phyloP scores from a whole-genome alignment of 2,888 invertebrate species.

The Cynaeus angustus region DNA sequence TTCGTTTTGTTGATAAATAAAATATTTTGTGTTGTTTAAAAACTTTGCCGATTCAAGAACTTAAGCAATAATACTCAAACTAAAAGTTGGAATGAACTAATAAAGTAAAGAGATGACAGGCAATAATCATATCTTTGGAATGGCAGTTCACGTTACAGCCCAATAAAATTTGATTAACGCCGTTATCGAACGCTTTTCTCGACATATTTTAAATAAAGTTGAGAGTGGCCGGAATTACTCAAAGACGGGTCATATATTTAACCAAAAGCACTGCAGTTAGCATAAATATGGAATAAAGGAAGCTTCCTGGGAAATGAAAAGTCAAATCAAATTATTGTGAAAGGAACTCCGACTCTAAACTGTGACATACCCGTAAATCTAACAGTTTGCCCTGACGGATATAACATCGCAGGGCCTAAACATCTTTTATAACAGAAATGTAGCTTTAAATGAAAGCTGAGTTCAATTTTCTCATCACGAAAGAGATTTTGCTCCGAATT shows the following conservation, averaged over 20 bases:
- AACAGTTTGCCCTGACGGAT: too few relatives aligned
- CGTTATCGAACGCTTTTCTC: slow-evolving; percentile 37
- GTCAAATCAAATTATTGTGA: neutral
- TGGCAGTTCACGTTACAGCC: slow-evolving; percentile 56
- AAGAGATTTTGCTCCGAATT: too few relatives aligned
- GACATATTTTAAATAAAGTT: slow-evolving; percentile 40
- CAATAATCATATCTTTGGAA: slow-evolving; percentile 60
- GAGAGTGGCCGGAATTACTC: neutral
- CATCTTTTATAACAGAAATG: too few relatives aligned
- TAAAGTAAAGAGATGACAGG: slow-evolving; percentile 60
- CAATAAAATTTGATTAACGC: slow-evolving; percentile 63
- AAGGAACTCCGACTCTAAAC: too few relatives aligned
- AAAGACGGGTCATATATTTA: neutral
- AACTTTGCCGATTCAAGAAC: slow-evolving; percentile 32
- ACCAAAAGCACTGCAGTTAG: neutral
- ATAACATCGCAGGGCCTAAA: too few relatives aligned
- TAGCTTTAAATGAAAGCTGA: too few relatives aligned
- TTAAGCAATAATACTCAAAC: slow-evolving; percentile 54
- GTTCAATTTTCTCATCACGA: too few relatives aligned
- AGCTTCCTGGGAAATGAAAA: neutral
- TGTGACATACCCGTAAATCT: too few relatives aligned
- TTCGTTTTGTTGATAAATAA: too few relatives aligned
- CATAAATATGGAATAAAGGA: slow-evolving; percentile 4
- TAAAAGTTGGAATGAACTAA: slow-evolving; percentile 58
- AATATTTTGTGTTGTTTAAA: slow-evolving; percentile 17